phyloP scores from a whole-genome alignment of 2,888 invertebrate species.

The Campoletis raptor region DNA sequence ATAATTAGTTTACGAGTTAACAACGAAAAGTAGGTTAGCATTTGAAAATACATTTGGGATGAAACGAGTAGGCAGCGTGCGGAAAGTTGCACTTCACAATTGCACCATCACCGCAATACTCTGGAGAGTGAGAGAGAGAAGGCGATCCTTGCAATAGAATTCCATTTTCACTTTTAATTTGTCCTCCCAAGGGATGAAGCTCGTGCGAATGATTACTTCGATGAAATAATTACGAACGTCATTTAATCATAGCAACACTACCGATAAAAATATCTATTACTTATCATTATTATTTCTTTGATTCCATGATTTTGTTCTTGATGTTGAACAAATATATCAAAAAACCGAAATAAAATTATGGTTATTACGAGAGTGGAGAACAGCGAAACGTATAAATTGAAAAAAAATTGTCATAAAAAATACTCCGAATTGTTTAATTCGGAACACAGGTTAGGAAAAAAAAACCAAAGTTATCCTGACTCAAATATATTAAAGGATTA shows the following conservation, averaged over 20 bases:
- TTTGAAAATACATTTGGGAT: conserved; percentile 37
- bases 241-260: not conserved
- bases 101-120: conserved; percentile 41
- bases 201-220: conserved; percentile 10
- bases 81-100: conserved; percentile 49
- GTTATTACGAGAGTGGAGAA: not conserved
- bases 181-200: conserved; percentile 1
- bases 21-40: conserved; percentile 42
- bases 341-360: not conserved
- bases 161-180: conserved; percentile 43
- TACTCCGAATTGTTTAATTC: not conserved
- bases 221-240: conserved; percentile 21
- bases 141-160: conserved; percentile 30
- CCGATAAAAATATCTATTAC: not conserved
- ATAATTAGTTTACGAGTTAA: conserved; percentile 37
- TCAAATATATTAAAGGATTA: conserved; percentile 19
- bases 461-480: not conserved
- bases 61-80: conserved; percentile 9
- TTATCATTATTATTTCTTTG: not conserved
- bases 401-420: not conserved
- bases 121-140: conserved; percentile 20
- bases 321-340: not conserved
- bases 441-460: not conserved
- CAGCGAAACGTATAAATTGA: not conserved
- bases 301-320: not conserved